A percentile compares a stretch with the other conserved stretches of the same genome.
Evolutionary conservation across 2,888 invertebrate genomes (phyloP).

Genomic region (Pyrrhosoma nymphula): DNA sequence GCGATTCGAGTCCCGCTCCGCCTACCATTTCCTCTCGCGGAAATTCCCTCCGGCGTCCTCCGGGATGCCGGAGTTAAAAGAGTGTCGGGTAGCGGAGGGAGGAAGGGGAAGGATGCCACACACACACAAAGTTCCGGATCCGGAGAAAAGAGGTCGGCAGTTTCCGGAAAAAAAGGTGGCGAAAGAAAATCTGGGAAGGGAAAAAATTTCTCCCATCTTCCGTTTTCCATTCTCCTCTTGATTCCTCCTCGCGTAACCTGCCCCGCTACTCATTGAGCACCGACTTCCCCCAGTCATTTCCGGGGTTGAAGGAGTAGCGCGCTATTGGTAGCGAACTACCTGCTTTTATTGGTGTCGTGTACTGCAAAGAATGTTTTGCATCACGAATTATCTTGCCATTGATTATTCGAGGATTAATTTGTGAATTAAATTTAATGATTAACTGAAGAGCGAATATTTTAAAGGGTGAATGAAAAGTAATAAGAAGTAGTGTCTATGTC

Average conservation of each 20-base stretch:
- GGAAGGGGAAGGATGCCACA: not conserved
- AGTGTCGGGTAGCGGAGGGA: not conserved
- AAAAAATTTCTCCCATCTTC: not conserved
- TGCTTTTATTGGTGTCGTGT: too few relatives aligned
- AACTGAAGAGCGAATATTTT: too few relatives aligned
- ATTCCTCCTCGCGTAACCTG: not conserved
- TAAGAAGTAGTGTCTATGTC: too few relatives aligned
- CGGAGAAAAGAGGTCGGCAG: not conserved
- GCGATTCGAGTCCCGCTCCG: slow-evolving; percentile 8
- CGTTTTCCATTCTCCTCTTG: not conserved
- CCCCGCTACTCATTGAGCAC: too few relatives aligned
- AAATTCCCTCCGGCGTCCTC: not conserved
- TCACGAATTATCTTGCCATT: too few relatives aligned
- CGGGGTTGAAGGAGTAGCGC: too few relatives aligned
- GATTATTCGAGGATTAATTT: too few relatives aligned
- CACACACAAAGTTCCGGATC: not conserved
- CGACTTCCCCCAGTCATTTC: too few relatives aligned
- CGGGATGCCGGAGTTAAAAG: not conserved
- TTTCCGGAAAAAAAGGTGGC: not conserved
- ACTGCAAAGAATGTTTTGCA: too few relatives aligned
- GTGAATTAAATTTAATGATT: too few relatives aligned
- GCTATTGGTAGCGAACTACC: too few relatives aligned
- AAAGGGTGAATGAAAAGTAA: too few relatives aligned
- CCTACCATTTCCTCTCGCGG: not conserved
- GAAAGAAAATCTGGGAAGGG: not conserved